Percentiles rank a stretch among this genome's conserved stretches.
phyloP scores from a whole-genome alignment of 2,113 vertebrate species.

The Carlito syrichta region DNA sequence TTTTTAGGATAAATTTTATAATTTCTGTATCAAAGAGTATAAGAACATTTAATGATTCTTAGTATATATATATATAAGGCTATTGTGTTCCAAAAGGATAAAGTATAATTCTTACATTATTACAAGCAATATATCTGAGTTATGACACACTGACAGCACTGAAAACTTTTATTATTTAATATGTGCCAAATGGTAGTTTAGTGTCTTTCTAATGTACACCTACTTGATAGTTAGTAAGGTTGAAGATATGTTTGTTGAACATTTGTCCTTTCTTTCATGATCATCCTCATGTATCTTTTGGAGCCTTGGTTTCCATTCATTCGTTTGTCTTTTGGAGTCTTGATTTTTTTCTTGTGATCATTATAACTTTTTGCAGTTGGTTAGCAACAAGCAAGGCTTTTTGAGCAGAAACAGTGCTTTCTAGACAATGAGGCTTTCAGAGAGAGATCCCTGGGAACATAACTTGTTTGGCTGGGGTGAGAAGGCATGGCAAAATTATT shows the following conservation, averaged over 20 bases:
- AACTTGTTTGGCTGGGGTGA: neutral
- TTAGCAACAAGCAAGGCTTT: neutral
- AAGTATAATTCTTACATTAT: neutral
- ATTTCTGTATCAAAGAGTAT: neutral
- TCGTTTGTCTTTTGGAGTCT: conserved; percentile 15
- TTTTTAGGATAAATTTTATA: neutral
- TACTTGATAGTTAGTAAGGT: neutral
- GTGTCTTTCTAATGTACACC: neutral
- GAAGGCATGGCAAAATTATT: neutral
- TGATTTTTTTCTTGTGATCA: neutral
- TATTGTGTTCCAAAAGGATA: neutral
- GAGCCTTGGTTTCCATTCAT: neutral
- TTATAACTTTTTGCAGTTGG: conserved; percentile 24
- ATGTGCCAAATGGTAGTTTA: neutral
- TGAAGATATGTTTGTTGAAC: neutral
- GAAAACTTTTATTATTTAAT: neutral
- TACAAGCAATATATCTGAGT: neutral
- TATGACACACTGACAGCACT: neutral
- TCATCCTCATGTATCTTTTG: neutral
- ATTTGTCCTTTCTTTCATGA: neutral
- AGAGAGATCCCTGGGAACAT: conserved; percentile 33
- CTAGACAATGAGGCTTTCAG: conserved; percentile 45
- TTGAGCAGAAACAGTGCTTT: neutral
- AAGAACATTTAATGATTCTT: neutral
- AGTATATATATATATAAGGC: no score